phyloP scores from a whole-genome alignment of 2,113 vertebrate genomes.

The Hiodon alosoides region DNA sequence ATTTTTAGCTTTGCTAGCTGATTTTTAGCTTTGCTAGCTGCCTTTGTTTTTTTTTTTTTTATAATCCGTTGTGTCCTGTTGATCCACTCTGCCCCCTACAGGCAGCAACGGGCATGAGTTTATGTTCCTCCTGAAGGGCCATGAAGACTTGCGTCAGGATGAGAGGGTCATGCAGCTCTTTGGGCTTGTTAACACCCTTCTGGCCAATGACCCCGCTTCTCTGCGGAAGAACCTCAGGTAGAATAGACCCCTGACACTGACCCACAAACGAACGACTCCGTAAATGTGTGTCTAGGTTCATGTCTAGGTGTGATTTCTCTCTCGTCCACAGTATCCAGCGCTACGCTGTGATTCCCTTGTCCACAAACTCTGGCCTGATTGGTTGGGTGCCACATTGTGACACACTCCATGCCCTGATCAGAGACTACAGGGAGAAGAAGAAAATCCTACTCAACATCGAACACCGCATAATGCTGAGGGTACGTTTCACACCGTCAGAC shows the following conservation, averaged over 20 bases:
- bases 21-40: background rate
- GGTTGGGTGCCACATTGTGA: conserved; percentile 99
- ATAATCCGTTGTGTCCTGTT: background rate
- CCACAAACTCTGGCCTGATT: conserved; percentile 95
- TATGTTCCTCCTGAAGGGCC: conserved; percentile 96
- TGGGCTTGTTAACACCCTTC: conserved; percentile 90
- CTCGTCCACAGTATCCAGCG: conserved; percentile 85
- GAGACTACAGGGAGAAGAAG: conserved; percentile 97
- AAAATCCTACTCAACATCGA: conserved; percentile 98
- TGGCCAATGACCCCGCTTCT: conserved; percentile 94
- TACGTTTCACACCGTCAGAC: conserved; percentile 36
- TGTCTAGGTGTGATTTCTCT: no score
- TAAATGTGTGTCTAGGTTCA: background rate
- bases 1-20: background rate
- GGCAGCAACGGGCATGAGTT: conserved; percentile 98
- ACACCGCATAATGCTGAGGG: conserved; percentile 97
- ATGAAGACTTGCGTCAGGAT: conserved; percentile 93
- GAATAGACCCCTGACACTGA: background rate
- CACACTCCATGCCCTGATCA: conserved; percentile 91
- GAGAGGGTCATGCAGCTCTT: conserved; percentile 98
- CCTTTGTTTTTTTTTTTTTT: no score
- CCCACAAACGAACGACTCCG: background rate
- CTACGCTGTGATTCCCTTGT: conserved; percentile 92
- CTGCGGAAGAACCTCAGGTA: conserved; percentile 98
- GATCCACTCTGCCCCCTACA: conserved; percentile 48